Evolutionary conservation across 2,113 vertebrate genomes (phyloP), one percentile per base, ranked within the genome.

Genomic region (Epinephelus moara): DNA sequence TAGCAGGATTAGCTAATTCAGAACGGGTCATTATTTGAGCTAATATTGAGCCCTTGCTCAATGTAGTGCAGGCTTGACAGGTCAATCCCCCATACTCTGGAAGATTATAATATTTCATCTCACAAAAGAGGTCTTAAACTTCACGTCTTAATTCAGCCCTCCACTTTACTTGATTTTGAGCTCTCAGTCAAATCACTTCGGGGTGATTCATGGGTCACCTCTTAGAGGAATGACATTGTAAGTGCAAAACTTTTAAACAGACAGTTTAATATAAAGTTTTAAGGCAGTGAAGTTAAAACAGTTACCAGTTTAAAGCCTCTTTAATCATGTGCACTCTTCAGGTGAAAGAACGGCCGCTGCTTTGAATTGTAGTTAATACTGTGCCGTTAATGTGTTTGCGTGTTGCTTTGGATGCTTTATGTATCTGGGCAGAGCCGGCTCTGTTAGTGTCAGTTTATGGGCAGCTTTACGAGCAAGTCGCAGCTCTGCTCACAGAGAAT

Each of bases 381-480:
- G 10, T 18, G 37, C 72, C 27, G 30, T 81, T 81, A 74, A 79
- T 76, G 74, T 18, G n/a, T 62, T 71, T 75, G 27, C 78, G 68
- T 78, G 77, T 75, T 60, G 75, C 79, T 70, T 70, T 72, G 80
- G 80, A 67, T 70, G 84, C 75, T 89, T 86, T 78, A 84, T 86
- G 86, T 74, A 77, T 87, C 64, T 73, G 88, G 84, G 79, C 79
- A 61, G 59, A 67, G 77, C 69, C 57, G 42, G 75, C 85, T 74
- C 83, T 82, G 88, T 86, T 86, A 81, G 85, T 86, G 90, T 90
- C 78, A 50, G 75, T 94, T 93, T 91, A 93, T 55, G 83, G 89
- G 86, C 70, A 19, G 80, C 91, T 94, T 94, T 92, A 95, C 23
- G 89, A 94, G 91, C 75, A 67, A 45, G 85, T 91, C 76, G 78